phyloP scores from a whole-genome alignment of 2,888 invertebrate species.

The Zelleria hepariella region DNA sequence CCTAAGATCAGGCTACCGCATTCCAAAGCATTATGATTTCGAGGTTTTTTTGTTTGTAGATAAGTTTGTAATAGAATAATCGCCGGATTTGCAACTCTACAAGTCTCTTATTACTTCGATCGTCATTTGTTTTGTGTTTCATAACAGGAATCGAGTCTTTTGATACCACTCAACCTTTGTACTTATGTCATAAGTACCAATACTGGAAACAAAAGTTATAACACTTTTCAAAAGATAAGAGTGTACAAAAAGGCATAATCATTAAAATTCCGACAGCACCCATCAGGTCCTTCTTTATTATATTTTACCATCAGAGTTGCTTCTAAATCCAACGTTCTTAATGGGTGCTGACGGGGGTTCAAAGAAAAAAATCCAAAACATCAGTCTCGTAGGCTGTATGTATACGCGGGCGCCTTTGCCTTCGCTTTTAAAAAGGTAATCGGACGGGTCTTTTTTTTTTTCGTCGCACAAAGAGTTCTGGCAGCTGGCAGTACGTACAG shows the following conservation, averaged over 20 bases:
- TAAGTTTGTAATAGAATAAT: too few relatives aligned
- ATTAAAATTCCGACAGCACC: background rate
- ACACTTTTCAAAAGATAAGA: background rate
- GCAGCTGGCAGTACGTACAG: slow-evolving; percentile 25
- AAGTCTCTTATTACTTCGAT: background rate
- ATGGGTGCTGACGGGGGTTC: slow-evolving; percentile 35
- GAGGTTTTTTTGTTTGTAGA: too few relatives aligned
- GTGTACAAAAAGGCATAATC: background rate
- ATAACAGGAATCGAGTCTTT: background rate
- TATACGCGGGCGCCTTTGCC: background rate
- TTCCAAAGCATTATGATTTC: too few relatives aligned
- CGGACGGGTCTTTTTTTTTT: background rate
- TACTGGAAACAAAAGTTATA: background rate
- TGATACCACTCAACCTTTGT: background rate
- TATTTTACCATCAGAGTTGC: background rate
- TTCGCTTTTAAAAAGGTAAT: slow-evolving; percentile 3
- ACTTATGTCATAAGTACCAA: too few relatives aligned
- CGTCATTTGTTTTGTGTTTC: background rate
- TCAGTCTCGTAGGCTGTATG: slow-evolving; percentile 31
- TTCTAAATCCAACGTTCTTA: slow-evolving; percentile 41
- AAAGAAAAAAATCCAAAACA: slow-evolving; percentile 25
- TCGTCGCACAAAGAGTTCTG: background rate
- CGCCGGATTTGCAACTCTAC: background rate
- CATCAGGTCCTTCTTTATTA: background rate
- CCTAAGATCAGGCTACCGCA: too few relatives aligned